Conservation (phyloP, 1,140 invertebrate species). For the Tribolium madens region DNA sequence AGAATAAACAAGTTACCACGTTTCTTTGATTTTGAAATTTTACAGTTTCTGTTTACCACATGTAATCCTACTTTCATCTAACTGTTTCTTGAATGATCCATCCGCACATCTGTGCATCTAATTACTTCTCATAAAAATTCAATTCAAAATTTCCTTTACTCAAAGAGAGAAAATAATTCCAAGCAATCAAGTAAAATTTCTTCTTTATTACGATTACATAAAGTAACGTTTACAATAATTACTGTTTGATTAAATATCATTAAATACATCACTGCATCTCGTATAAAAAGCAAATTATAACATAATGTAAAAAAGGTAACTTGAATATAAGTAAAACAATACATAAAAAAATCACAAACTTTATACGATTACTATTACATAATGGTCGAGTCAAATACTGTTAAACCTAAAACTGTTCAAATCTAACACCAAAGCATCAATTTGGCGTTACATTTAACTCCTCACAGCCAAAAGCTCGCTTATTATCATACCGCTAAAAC, state of each 20-base stretch:
- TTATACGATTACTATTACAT: no score
- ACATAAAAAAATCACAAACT: neutral
- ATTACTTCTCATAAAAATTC: neutral
- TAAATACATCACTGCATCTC: neutral
- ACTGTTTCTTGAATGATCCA: neutral
- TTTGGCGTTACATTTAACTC: neutral
- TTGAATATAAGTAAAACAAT: neutral
- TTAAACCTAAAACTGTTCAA: neutral
- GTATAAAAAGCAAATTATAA: neutral
- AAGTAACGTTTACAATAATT: slow-evolving; percentile 3
- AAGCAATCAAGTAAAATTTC: neutral
- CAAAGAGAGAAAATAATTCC: neutral
- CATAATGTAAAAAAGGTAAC: neutral
- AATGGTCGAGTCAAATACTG: neutral
- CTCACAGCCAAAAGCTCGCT: slow-evolving; percentile 12
- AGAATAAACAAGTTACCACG: neutral
- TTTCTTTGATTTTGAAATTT: neutral
- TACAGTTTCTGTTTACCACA: neutral
- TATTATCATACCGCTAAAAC: neutral
- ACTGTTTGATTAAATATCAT: neutral
- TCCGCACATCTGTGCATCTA: neutral
- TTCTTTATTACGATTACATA: slow-evolving; percentile 9
- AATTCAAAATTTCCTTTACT: neutral
- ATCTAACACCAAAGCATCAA: neutral
- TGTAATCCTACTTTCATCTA: neutral